Evolutionary conservation across 1,140 invertebrate species (phyloP).

Genomic region (Cepaea nemoralis): DNA sequence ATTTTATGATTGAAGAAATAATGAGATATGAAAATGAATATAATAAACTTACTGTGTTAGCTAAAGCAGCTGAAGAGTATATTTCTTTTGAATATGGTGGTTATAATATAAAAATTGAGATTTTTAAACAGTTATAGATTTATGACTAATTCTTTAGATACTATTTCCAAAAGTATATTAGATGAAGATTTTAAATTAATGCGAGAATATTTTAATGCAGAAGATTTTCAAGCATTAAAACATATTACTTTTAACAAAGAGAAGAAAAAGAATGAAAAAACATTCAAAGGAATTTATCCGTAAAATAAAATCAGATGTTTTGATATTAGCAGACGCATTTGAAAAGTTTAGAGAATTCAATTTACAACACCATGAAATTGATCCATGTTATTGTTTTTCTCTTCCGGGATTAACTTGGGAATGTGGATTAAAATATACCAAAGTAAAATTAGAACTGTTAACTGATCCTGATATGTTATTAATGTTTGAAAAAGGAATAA

Average conservation of each 20-base stretch:
- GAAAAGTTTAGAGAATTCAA: conserved; percentile 67
- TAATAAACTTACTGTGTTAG: not conserved
- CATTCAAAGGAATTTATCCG: not conserved
- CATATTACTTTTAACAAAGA: not conserved
- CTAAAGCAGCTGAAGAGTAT: conserved; percentile 7
- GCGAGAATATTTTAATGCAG: not conserved
- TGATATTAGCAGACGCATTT: conserved; percentile 68
- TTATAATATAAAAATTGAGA: not conserved
- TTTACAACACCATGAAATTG: conserved; percentile 51
- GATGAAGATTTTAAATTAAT: not conserved
- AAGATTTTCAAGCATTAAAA: not conserved
- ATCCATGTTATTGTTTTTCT: conserved; percentile 57
- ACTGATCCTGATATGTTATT: conserved; percentile 29
- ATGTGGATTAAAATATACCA: conserved; percentile 53
- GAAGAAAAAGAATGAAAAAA: not conserved
- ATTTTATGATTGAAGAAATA: too few relatives aligned
- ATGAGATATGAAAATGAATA: too few relatives aligned
- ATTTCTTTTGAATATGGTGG: not conserved
- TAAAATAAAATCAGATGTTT: conserved; percentile 24
- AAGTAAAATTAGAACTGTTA: conserved; percentile 54
- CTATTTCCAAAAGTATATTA: not conserved
- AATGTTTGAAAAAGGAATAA: conserved; percentile 38
- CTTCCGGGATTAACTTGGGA: conserved; percentile 57
- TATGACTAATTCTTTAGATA: not conserved
- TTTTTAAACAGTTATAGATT: conserved; percentile 5